These are phyloP conservation scores for Plestiodon gilberti DNA, from an alignment of 2,113 vertebrate species.

Conservation along the genomic window DNA sequence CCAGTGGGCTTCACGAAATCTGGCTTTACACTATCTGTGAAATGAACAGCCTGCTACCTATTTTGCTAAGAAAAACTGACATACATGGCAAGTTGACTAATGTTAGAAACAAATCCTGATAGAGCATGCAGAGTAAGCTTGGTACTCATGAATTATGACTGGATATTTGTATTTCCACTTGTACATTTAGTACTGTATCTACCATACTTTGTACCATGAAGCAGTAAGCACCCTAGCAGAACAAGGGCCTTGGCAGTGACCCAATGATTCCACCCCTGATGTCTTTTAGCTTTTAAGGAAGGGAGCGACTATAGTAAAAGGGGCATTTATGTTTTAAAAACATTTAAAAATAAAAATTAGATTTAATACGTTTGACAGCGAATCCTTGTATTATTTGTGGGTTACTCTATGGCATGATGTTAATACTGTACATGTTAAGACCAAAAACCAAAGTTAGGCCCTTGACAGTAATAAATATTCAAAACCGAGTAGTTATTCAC, in stretches of 20 bases:
- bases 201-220: not conserved
- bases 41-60: not conserved
- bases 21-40: not conserved
- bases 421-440: not conserved
- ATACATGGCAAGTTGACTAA: not conserved
- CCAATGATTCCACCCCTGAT: not conserved
- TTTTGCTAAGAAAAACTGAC: not conserved
- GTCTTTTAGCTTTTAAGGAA: not conserved
- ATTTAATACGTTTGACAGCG: slow-evolving; percentile 13
- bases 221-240: no score
- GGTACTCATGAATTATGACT: not conserved
- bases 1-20: not conserved
- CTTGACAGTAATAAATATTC: slow-evolving; percentile 1
- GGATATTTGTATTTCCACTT: not conserved
- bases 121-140: not conserved
- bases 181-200: not conserved
- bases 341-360: slow-evolving; percentile 20
- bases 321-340: not conserved
- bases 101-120: not conserved
- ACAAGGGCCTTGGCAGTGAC: not conserved
- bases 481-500: not conserved
- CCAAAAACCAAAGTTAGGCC: slow-evolving; percentile 6
- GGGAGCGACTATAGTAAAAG: not conserved
- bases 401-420: not conserved
- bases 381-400: not conserved